phyloP scores from a whole-genome alignment of 2,113 vertebrate species.

The Candoia aspera region DNA sequence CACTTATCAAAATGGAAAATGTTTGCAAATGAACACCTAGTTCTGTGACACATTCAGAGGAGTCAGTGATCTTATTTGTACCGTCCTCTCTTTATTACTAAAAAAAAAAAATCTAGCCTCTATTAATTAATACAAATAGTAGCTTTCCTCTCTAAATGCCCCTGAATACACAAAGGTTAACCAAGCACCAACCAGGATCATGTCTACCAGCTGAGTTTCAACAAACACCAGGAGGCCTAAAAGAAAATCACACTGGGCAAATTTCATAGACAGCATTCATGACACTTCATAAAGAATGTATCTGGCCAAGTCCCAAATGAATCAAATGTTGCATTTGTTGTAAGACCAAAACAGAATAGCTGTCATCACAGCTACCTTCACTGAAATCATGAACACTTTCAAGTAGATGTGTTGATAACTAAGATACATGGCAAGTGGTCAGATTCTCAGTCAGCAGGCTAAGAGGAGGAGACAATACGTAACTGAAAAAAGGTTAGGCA shows the following conservation, averaged over 20 bases:
- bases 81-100: conserved; percentile 9
- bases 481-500: not conserved
- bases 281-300: not conserved
- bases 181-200: conserved; percentile 12
- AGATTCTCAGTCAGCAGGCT: not conserved
- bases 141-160: conserved; percentile 14
- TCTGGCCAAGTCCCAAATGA: not conserved
- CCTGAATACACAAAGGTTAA: not conserved
- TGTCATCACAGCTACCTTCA: not conserved
- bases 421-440: not conserved
- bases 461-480: not conserved
- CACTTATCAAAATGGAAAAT: too few relatives aligned
- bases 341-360: not conserved
- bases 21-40: too few relatives aligned
- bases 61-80: conserved; percentile 38
- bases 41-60: not conserved
- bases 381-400: not conserved
- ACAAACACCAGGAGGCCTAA: not conserved
- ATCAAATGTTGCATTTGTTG: conserved; percentile 3
- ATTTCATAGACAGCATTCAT: not conserved
- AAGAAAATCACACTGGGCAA: not conserved
- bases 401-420: not conserved
- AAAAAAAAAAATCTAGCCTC: conserved; percentile 36
- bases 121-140: conserved; percentile 27
- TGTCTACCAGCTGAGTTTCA: not conserved